Conservation (phyloP, 2,113 vertebrate genomes). For the Bombycilla garrulus region DNA sequence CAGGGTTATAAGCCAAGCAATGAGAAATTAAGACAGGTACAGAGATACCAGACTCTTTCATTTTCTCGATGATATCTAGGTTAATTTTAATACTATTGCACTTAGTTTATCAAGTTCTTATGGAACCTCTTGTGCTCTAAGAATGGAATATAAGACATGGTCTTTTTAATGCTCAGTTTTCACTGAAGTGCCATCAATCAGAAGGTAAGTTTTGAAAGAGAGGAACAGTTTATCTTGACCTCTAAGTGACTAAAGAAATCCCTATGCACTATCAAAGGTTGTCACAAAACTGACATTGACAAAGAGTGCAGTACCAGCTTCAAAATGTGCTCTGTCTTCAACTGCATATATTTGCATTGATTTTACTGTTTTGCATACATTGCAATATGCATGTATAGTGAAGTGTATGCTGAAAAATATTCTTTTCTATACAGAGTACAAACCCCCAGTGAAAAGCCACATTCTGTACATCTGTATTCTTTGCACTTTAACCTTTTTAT, state of each 20-base stretch:
- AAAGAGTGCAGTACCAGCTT: background rate
- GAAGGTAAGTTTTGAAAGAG: slow-evolving; percentile 2
- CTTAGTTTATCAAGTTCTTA: background rate
- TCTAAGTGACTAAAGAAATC: slow-evolving; percentile 26
- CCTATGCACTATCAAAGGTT: background rate
- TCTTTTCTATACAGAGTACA: background rate
- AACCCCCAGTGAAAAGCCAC: background rate
- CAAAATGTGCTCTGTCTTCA: background rate
- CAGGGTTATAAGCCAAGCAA: background rate
- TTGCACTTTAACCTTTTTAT: background rate
- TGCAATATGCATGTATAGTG: background rate
- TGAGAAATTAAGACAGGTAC: background rate
- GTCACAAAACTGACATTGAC: slow-evolving; percentile 16
- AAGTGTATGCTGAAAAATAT: background rate
- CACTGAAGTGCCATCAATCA: background rate
- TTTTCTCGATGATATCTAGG: background rate
- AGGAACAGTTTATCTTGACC: slow-evolving; percentile 20
- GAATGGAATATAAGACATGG: background rate
- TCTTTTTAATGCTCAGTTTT: background rate
- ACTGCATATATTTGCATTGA: background rate
- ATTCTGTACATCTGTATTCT: background rate
- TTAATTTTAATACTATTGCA: background rate
- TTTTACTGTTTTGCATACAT: background rate
- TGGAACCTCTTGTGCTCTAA: background rate
- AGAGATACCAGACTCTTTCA: background rate